These are phyloP conservation scores for Gallinago nigripennis DNA, from an alignment of 2,797 vertebrate genomes.

Conservation along the genomic window DNA sequence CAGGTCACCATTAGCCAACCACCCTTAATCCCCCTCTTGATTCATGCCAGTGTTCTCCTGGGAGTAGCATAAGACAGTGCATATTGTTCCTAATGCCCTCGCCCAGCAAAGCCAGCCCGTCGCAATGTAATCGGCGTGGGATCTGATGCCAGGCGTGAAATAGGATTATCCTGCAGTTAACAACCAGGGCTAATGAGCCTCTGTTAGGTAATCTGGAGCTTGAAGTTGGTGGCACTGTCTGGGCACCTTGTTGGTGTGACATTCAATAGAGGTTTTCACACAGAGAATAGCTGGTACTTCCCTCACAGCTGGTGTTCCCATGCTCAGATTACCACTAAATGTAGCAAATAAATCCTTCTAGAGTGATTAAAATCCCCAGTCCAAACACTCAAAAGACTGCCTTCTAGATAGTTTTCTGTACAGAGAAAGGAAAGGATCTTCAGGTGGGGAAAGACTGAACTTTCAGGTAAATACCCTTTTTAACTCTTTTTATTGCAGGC, in stretches of 20 bases:
- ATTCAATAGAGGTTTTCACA: background rate
- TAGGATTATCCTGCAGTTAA: background rate
- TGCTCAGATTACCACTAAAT: background rate
- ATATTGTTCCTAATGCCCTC: background rate
- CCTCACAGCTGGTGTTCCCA: background rate
- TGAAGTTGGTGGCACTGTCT: background rate
- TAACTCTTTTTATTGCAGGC: conserved; percentile 66
- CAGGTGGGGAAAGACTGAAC: background rate
- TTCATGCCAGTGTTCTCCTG: background rate
- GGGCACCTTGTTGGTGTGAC: background rate
- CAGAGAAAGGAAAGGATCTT: background rate
- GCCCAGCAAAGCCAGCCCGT: background rate
- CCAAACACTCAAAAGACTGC: background rate
- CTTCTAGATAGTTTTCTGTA: background rate
- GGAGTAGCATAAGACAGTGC: background rate
- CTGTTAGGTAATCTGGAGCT: background rate
- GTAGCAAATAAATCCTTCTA: background rate
- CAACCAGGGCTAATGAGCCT: background rate
- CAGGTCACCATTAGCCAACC: conserved; percentile 75
- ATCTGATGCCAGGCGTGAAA: background rate
- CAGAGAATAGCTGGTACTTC: background rate
- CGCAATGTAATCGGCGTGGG: accelerated
- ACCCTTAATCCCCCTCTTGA: background rate
- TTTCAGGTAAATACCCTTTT: background rate
- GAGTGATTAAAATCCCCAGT: background rate